Evolutionary conservation across 2,113 vertebrate species (phyloP).

Genomic region (Ahaetulla prasina): DNA sequence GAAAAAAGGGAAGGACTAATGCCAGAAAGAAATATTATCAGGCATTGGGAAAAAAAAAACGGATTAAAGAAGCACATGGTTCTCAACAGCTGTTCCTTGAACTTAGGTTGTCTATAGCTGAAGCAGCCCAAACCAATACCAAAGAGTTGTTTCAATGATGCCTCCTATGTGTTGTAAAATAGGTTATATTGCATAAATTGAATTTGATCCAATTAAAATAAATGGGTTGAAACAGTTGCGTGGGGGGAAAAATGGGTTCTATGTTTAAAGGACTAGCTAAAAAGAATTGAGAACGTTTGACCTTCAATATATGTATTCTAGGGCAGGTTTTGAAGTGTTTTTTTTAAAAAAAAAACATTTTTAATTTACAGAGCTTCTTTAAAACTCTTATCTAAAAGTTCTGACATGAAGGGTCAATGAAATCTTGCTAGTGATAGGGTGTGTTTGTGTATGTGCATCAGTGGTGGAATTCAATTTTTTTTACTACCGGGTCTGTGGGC

Average conservation of each 20-base stretch:
- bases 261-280: neutral
- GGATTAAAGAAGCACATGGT: neutral
- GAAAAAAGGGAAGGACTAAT: neutral
- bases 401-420: neutral
- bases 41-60: neutral
- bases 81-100: slow-evolving; percentile 16
- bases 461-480: no score
- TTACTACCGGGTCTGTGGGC: no score
- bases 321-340: neutral
- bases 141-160: slow-evolving; percentile 39
- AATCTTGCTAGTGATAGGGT: neutral
- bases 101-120: slow-evolving; percentile 20
- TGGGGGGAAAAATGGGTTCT: neutral
- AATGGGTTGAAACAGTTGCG: neutral
- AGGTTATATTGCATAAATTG: slow-evolving; percentile 25
- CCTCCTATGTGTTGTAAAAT: slow-evolving; percentile 51
- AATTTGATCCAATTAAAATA: slow-evolving; percentile 12
- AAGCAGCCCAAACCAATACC: neutral
- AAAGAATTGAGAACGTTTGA: neutral
- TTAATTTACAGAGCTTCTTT: neutral
- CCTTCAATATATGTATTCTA: neutral
- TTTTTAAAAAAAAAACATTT: neutral
- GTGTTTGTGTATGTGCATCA: neutral
- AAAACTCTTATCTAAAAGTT: neutral
- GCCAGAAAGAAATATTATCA: neutral